These are phyloP conservation scores for Cinara cedri DNA, from an alignment of 2,888 invertebrate genomes.

Conservation along the genomic window DNA sequence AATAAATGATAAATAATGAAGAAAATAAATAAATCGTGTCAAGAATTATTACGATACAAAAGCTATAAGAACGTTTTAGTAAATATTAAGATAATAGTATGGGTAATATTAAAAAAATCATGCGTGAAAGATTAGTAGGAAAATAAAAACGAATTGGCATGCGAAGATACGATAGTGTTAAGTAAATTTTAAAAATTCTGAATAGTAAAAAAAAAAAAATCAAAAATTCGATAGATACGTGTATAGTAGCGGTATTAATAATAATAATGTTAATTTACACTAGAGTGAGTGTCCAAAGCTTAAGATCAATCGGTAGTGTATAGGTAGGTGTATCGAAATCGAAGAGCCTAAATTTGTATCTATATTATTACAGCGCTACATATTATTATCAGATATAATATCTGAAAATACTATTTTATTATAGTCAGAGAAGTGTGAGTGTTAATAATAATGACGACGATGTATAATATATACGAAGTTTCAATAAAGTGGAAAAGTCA, in stretches of 20 bases:
- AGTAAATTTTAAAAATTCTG: background rate
- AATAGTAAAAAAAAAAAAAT: constrained; percentile 3
- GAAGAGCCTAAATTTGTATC: background rate
- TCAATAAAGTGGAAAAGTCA: no score
- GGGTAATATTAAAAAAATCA: constrained; percentile 21
- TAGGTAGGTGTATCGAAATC: background rate
- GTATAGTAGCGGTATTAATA: no score
- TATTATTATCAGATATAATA: no score
- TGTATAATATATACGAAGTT: no score
- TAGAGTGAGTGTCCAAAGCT: background rate
- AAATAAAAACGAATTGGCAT: background rate
- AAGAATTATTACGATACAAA: constrained; percentile 18
- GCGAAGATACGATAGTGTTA: background rate
- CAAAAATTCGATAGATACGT: background rate
- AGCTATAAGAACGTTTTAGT: constrained; percentile 27
- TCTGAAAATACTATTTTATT: no score
- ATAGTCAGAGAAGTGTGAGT: no score
- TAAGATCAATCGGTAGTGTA: background rate
- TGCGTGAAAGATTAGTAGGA: constrained; percentile 27
- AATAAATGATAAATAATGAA: background rate
- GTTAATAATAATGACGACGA: no score
- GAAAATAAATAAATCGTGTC: background rate
- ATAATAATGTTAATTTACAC: constrained; percentile 12
- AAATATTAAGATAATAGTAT: no score
- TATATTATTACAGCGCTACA: no score